phyloP scores from a whole-genome alignment of 2,113 vertebrate species.

The Sminthopsis crassicaudata region DNA sequence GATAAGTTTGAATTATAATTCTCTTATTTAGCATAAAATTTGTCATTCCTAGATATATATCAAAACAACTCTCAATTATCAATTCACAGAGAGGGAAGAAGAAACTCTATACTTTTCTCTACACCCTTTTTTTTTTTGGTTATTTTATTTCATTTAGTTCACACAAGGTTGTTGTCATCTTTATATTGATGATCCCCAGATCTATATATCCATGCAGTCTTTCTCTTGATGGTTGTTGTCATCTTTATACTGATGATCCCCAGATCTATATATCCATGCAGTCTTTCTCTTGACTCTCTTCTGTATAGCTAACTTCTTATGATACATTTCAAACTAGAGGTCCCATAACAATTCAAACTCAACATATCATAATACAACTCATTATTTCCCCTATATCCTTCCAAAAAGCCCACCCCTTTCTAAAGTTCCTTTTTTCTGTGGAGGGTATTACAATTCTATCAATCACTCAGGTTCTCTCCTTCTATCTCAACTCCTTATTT shows the following conservation, averaged over 20 bases:
- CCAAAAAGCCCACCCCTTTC: not conserved
- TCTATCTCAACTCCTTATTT: not conserved
- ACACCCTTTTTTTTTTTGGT: not conserved
- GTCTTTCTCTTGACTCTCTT: not conserved
- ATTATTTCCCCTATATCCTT: not conserved
- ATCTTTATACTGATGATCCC: not conserved
- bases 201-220: not conserved
- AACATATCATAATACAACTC: not conserved
- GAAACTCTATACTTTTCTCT: not conserved
- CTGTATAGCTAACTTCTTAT: not conserved
- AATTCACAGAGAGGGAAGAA: not conserved
- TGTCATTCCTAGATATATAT: not conserved
- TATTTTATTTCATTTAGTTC: not conserved
- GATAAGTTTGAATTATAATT: not conserved
- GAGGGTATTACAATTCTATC: not conserved
- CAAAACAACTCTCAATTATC: not conserved
- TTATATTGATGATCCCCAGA: not conserved
- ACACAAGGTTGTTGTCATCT: not conserved
- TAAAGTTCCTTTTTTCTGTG: not conserved
- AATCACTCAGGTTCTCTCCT: not conserved
- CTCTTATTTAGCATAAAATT: not conserved
- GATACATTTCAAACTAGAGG: not conserved
- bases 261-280: not conserved
- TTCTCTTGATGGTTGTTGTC: not conserved
- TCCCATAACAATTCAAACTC: not conserved